Conservation (phyloP, 64 coral and sea anemone genomes). For the Pocillopora damicornis region DNA sequence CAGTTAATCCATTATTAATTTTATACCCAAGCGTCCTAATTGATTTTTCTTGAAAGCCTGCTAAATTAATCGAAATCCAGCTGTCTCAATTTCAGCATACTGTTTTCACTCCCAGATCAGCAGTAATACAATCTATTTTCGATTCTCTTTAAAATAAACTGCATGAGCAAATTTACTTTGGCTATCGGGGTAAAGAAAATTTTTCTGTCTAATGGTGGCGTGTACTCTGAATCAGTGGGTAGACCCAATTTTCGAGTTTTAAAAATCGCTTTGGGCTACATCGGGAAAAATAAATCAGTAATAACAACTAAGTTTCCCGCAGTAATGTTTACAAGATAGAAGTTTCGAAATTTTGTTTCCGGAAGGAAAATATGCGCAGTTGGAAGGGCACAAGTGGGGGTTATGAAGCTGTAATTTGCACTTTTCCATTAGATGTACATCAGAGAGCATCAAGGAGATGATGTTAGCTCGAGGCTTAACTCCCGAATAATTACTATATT, state of each 20-base stretch:
- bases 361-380: constrained; percentile 15
- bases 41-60: constrained; percentile 82
- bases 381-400: constrained; percentile 12
- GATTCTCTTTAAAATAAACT: constrained; percentile 39
- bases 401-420: constrained; percentile 21
- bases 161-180: constrained; percentile 37
- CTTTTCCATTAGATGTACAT: constrained; percentile 34
- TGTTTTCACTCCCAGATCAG: constrained; percentile 6
- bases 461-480: constrained; percentile 51
- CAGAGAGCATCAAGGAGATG: constrained; percentile 35
- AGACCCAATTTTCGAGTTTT: not conserved
- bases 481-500: constrained; percentile 43
- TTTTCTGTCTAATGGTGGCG: not conserved
- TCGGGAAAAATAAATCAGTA: not conserved
- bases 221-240: not conserved
- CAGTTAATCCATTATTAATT: constrained; percentile 93
- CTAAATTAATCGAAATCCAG: constrained; percentile 82
- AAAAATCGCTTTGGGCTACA: not conserved
- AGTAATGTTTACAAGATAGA: constrained; percentile 22
- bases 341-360: constrained; percentile 7
- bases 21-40: constrained; percentile 78
- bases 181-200: not conserved
- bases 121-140: constrained; percentile 46
- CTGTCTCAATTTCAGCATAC: constrained; percentile 46
- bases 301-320: not conserved